Base-by-base conservation (phyloP, 2,888 invertebrate genomes). In the Biston betularia region DNA sequence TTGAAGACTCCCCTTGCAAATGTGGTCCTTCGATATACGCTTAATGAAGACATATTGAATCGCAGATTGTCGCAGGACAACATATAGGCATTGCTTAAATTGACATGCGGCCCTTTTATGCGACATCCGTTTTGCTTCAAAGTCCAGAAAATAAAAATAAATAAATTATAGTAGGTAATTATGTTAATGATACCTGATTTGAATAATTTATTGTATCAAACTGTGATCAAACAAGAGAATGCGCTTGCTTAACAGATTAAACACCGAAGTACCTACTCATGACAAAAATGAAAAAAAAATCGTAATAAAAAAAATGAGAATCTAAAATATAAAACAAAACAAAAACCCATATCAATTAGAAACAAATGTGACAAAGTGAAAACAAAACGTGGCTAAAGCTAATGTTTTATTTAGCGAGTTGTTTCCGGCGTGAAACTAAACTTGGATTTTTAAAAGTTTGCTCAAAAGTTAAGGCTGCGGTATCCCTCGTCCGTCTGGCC, bases 31-130 rank as follows among this genome's bases (percentile, higher is more conserved):
- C 88, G 90, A 90, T 89, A 88, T 89, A 88, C 90, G 78, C 89
- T 90, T 93, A 93, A 93, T 93, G 93, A 93, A 93, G 93, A 93
- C 93, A 93, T 93, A 93, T 93, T 93, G 93, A 92, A 91, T 90
- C 90, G 90, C 89, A 85, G 88, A 90, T 85, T 90, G 88, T 87
- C 87, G 79, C 85, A 84, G 82, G 90, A 88, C 89, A 89, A 89
- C 84, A 88, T 89, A 89, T 91, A 90, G 88, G 86, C 90, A 87
- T 89, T 88, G 89, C 86, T 89, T 89, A 91, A 91, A 92, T 90
- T 92, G 92, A 91, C 90, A 76, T 86, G 90, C 87, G 88, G 88
- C 77, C 80, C 87, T 88, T 91, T 88, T 88, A 88, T 85, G 81
- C 74, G 69, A 80, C 83, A 85, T 87, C 84, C 85, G 83, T 75